Evolutionary conservation across 1,140 invertebrate genomes (phyloP), one percentile per base, ranked within the genome.

Genomic region (Meloidogyne exigua): DNA sequence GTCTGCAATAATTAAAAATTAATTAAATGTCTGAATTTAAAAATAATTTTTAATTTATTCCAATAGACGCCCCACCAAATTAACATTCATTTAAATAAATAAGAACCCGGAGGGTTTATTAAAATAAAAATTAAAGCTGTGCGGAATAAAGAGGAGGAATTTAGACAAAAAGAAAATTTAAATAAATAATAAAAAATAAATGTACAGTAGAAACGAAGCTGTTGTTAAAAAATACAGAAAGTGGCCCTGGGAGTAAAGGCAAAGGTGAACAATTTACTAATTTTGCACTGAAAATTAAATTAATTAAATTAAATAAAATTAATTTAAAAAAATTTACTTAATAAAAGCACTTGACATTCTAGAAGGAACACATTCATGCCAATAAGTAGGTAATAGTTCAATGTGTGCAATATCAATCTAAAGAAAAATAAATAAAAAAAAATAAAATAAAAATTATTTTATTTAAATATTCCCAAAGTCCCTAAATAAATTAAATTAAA

Each of bases 171-270:
- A 18, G 23, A 79, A 9, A 64, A 75, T 23, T n/a, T 39, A 26
- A 32, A 32, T 3, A 32, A 32, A 32, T 2, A 7, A 3, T 32
- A 32, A 44, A 44, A 4, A 49, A 18, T 44, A 23, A 39, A 39
- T 67, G 64, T 72, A 89, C 89, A 82, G 88, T 89, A 7, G 86
- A 87, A 11, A 89, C 85, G 79, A 90, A 89, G 76, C 84, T 89
- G 80, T 89, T 89, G 76, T 90, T 89, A 36, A 90, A 80, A 78
- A 89, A 89, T 23, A 89, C 86, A 76, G 83, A 88, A 12, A 88
- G 87, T 18, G 84, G 80, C 72, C 89, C 89, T 25, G 88, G 76
- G 21, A 89, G 84, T 10, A 89, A 81, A 9, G 87, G 82, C 77
- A 87, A 86, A 28, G 78, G 72, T 1, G 88, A 88, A 7, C 79